These are phyloP conservation scores for Oenanthe oenanthe DNA, from an alignment of 2,113 vertebrate species.

Conservation along the genomic window DNA sequence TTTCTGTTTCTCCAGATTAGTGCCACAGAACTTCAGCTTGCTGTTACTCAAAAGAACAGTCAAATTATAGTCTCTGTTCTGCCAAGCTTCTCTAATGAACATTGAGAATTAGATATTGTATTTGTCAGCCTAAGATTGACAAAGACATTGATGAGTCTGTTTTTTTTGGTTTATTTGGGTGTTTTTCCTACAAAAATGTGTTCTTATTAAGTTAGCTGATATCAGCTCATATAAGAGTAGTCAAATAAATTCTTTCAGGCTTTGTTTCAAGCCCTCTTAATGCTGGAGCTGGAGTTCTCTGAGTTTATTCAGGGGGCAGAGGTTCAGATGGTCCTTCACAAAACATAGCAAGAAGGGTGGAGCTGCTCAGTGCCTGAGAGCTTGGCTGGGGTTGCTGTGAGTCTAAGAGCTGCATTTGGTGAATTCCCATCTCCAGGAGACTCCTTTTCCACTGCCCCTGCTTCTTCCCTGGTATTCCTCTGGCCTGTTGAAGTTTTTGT, in stretches of 20 bases:
- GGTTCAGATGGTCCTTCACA: neutral
- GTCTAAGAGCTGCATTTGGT: neutral
- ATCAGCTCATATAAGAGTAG: neutral
- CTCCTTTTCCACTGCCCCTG: neutral
- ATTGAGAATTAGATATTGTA: neutral
- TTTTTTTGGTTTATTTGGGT: neutral
- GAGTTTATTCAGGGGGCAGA: neutral
- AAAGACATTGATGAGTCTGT: neutral
- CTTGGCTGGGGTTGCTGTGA: neutral
- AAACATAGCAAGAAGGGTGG: neutral
- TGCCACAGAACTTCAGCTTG: neutral
- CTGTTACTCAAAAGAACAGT: constrained; percentile 10
- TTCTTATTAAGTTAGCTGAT: neutral
- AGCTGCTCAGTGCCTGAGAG: neutral
- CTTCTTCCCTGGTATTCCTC: neutral
- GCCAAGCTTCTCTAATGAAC: neutral
- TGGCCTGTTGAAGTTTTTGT: neutral
- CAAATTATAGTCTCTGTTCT: neutral
- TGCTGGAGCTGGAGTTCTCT: neutral
- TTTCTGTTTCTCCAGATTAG: neutral
- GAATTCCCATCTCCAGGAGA: neutral
- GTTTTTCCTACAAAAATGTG: neutral
- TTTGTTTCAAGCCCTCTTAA: neutral
- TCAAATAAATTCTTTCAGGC: neutral
- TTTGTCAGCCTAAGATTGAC: neutral